Evolutionary conservation across 2,113 vertebrate species (phyloP).

Genomic region (Anolis carolinensis): DNA sequence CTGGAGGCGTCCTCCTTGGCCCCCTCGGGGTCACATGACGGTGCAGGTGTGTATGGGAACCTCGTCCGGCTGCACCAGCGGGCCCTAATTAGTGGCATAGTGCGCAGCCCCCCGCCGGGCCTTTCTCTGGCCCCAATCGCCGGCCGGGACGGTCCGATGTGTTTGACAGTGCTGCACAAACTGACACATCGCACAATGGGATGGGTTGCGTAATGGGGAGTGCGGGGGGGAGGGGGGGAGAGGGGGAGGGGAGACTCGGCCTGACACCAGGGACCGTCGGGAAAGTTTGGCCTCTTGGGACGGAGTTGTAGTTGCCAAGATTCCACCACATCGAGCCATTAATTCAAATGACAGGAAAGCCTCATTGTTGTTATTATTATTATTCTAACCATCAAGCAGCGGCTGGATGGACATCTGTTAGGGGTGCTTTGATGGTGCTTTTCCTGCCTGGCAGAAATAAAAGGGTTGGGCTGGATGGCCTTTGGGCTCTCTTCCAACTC

Average conservation of each 20-base stretch:
- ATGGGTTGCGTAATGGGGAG: conserved; percentile 40
- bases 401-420: too few species aligned
- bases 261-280: conserved; percentile 61
- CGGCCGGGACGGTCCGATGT: conserved; percentile 44
- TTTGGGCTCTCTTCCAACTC: too few species aligned
- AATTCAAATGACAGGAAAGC: too few species aligned
- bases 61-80: background rate
- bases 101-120: conserved; percentile 66
- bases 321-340: too few species aligned
- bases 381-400: too few species aligned
- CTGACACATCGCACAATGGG: conserved; percentile 75
- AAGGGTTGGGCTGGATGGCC: too few species aligned
- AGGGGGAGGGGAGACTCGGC: conserved; percentile 10
- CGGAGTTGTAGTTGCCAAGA: too few species aligned
- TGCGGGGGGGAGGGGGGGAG: background rate
- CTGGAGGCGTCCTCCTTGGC: conserved; percentile 51
- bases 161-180: conserved; percentile 64
- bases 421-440: too few species aligned
- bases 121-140: conserved; percentile 68
- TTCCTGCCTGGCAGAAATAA: too few species aligned
- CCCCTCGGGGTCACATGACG: conserved; percentile 57
- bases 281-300: conserved; percentile 34
- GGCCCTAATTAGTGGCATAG: conserved; percentile 79
- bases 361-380: too few species aligned
- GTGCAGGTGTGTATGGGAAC: conserved; percentile 78